A percentile compares a stretch with the other conserved stretches of the same genome.
These are phyloP conservation scores for Actinernus sp. DNA, from an alignment of 92 coral and sea anemone genomes.

Conservation along the genomic window DNA sequence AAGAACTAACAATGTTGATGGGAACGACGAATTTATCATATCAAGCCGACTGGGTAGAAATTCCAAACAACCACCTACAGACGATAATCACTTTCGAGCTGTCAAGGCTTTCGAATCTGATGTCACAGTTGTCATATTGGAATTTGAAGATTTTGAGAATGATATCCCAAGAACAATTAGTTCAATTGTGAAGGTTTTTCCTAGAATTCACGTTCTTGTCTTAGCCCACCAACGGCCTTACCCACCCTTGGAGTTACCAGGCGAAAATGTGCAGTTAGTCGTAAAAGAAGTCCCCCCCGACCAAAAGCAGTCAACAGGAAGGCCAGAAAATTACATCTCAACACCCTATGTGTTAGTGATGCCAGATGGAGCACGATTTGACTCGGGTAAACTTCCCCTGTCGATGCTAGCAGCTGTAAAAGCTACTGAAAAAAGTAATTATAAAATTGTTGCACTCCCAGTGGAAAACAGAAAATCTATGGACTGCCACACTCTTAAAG, in stretches of 20 bases:
- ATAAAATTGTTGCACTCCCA: slow-evolving; percentile 82
- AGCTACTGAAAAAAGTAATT: slow-evolving; percentile 22
- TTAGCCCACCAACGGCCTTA: slow-evolving; percentile 82
- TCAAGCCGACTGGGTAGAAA: background rate
- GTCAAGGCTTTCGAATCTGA: slow-evolving; percentile 70
- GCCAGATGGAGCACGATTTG: slow-evolving; percentile 88
- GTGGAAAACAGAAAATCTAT: slow-evolving; percentile 54
- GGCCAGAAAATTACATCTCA: slow-evolving; percentile 87
- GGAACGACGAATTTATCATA: background rate
- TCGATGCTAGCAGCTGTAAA: slow-evolving; percentile 61
- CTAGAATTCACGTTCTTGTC: slow-evolving; percentile 77
- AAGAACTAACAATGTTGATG: background rate
- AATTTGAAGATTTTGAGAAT: slow-evolving; percentile 95
- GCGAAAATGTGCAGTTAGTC: slow-evolving; percentile 78
- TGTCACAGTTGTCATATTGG: slow-evolving; percentile 81
- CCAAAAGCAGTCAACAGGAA: slow-evolving; percentile 85
- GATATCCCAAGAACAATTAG: slow-evolving; percentile 80
- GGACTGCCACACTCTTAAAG: slow-evolving; percentile 75
- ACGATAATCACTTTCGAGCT: slow-evolving; percentile 15
- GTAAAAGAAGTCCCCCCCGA: slow-evolving; percentile 68
- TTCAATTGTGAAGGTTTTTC: slow-evolving; percentile 80
- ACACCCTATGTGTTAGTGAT: slow-evolving; percentile 90
- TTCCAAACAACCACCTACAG: background rate
- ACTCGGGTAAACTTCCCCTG: slow-evolving; percentile 65
- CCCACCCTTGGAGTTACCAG: slow-evolving; percentile 84